A percentile compares a stretch with the other conserved stretches of the same genome.
phyloP scores from a whole-genome alignment of 2,888 invertebrate genomes.

The Polyommatus icarus region DNA sequence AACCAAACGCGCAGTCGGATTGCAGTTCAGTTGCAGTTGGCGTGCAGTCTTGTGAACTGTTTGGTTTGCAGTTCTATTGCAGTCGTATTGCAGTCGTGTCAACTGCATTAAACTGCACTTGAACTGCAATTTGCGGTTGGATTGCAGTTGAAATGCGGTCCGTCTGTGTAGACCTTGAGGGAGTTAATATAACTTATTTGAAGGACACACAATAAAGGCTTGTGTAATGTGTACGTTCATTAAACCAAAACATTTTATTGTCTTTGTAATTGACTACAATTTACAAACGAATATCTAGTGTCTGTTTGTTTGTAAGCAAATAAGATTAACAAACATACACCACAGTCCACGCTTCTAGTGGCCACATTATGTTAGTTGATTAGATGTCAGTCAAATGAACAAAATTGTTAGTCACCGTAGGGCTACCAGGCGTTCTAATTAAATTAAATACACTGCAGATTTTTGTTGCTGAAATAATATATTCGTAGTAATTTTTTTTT shows the following conservation, averaged over 20 bases:
- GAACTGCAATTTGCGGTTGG: no score
- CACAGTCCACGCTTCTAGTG: background rate
- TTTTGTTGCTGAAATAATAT: background rate
- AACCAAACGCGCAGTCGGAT: no score
- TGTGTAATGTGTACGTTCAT: no score
- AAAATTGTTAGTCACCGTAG: conserved; percentile 23
- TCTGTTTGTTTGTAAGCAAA: background rate
- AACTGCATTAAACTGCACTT: no score
- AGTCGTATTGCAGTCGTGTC: no score
- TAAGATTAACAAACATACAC: background rate
- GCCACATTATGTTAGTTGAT: conserved; percentile 25
- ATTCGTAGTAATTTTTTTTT: background rate
- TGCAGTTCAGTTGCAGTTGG: no score
- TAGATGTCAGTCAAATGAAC: conserved; percentile 28
- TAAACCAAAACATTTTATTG: background rate
- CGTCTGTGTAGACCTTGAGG: no score
- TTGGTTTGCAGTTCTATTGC: no score
- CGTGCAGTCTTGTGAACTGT: no score
- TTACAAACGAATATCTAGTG: background rate
- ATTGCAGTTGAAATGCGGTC: no score
- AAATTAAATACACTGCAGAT: background rate
- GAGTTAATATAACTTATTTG: no score
- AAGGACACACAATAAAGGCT: no score
- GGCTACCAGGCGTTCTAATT: background rate
- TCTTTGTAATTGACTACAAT: background rate